phyloP scores from a whole-genome alignment of 2,888 invertebrate species.

The Scaptomyza tumidula region DNA sequence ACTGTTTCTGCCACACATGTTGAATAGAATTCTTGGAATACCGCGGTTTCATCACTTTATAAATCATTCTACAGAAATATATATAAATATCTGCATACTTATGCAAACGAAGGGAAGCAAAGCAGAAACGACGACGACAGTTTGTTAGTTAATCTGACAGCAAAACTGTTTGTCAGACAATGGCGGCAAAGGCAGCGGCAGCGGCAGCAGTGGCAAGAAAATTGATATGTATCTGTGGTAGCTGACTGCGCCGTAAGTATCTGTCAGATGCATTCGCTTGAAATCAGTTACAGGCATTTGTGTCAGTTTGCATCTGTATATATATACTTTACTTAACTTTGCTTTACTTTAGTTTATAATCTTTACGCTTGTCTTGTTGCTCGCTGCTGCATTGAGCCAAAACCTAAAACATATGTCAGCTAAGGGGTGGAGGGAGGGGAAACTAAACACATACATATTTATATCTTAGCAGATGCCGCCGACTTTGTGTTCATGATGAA shows the following conservation, averaged over 20 bases:
- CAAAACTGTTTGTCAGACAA: constrained; percentile 66
- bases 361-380: constrained; percentile 4
- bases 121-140: constrained; percentile 35
- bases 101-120: not conserved
- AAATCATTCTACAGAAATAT: constrained; percentile 56
- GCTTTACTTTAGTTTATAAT: not conserved
- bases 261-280: constrained; percentile 58
- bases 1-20: constrained; percentile 47
- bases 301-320: constrained; percentile 35
- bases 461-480: constrained; percentile 33
- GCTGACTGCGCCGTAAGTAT: constrained; percentile 33
- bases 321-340: not conserved
- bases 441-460: not conserved
- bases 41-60: constrained; percentile 68
- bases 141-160: constrained; percentile 73
- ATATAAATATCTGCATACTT: not conserved
- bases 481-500: constrained; percentile 37
- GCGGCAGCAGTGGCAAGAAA: constrained; percentile 13
- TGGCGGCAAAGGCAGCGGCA: constrained; percentile 2
- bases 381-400: constrained; percentile 12
- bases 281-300: constrained; percentile 46
- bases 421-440: not conserved
- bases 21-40: constrained; percentile 66
- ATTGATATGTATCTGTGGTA: constrained; percentile 59
- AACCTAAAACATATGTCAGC: constrained; percentile 54